These are phyloP conservation scores for Lophotis ruficrista DNA, from an alignment of 2,113 vertebrate species.

Conservation along the genomic window DNA sequence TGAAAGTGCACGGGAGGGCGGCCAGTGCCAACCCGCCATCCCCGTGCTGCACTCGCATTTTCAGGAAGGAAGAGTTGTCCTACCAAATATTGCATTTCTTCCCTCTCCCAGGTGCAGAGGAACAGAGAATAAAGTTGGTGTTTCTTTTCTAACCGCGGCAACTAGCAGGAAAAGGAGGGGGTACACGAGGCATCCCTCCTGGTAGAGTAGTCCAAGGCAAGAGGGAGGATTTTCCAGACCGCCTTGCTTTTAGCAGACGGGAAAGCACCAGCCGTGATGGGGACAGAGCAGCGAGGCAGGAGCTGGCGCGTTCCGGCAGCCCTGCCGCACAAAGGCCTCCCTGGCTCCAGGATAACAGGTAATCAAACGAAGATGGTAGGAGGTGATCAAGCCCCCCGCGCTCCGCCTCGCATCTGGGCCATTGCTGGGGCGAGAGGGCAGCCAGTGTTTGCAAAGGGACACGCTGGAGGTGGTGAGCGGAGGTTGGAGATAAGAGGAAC, in stretches of 20 bases:
- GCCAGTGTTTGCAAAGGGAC: not conserved
- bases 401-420: not conserved
- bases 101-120: too few relatives aligned
- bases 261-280: too few relatives aligned
- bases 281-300: rapidly evolving
- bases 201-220: not conserved
- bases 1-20: rapidly evolving
- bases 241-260: not conserved
- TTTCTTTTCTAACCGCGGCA: not conserved
- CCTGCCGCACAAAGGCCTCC: too few relatives aligned
- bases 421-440: too few relatives aligned
- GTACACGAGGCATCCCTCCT: not conserved
- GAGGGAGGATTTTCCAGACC: too few relatives aligned
- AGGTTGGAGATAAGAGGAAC: not conserved
- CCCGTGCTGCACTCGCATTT: not conserved
- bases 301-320: not conserved
- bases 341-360: too few relatives aligned
- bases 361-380: not conserved
- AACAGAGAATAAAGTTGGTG: not conserved
- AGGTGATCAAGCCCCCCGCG: not conserved
- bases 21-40: not conserved
- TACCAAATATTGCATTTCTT: too few relatives aligned
- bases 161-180: not conserved
- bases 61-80: not conserved
- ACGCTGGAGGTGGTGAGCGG: not conserved